Evolutionary conservation across 2,888 invertebrate genomes (phyloP), one percentile per base, ranked within the genome.

Genomic region (Nineta flava): DNA sequence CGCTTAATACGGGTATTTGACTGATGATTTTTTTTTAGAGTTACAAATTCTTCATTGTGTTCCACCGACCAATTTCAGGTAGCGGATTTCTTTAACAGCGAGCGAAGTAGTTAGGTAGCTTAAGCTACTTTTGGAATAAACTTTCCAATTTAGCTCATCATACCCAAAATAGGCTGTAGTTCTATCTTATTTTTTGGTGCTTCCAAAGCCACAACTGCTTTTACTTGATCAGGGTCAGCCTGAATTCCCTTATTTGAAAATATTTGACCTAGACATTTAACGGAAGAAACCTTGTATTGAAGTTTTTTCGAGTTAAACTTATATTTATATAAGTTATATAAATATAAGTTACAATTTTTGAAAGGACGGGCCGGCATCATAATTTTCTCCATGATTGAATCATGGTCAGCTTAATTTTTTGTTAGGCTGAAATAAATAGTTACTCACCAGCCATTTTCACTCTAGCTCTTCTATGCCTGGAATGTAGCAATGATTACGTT

Each of bases 111-210:
- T 13, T 53, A 55, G 12, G 56, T 53, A 12, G 55, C 48, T 50
- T 55, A 49, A 4, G 56, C 57, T 45, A 59, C 41, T 17, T 54
- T 58, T 12, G 56, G 56, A 17, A 57, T 40, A 53, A 56, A 59
- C 53, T 54, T 54, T 15, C 53, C 50, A 31, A 56, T 32, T 52
- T 52, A 58, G 42, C 55, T 57, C 9, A 47, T 53, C 52, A 57
- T 57, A 7, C 55, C 57, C 21, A 58, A 50, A 47, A 56, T 43
- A 50, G 57, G 50, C 13, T 56, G 34, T 10, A 59, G 17, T 6
- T 56, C 54, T n/a, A n/a, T 51, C 52, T 53, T 55, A 45, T 53
- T 49, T 40, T 52, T 42, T 16, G 55, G 56, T 6, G 12, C 47
- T 16, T 54, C 52, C 50, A 57, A 50, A 26, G 56, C 50, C 32